phyloP scores from a whole-genome alignment of 2,113 vertebrate genomes.

The Archilochus colubris region DNA sequence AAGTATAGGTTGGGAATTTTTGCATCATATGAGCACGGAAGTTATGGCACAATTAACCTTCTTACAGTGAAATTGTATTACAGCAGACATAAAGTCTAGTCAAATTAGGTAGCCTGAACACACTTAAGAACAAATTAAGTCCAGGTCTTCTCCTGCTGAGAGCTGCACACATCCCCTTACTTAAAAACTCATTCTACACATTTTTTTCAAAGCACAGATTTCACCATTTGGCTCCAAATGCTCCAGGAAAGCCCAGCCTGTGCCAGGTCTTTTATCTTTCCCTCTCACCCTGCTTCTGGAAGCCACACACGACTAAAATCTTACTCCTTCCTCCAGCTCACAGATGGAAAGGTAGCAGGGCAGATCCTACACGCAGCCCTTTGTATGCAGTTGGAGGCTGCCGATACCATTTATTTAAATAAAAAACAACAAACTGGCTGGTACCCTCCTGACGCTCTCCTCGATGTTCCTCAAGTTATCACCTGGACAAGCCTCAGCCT shows the following conservation, averaged over 20 bases:
- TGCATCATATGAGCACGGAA: rapidly evolving
- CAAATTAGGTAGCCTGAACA: neutral
- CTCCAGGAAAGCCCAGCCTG: rapidly evolving
- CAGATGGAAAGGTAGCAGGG: neutral
- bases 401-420: neutral
- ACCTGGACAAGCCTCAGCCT: rapidly evolving
- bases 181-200: neutral
- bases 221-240: neutral
- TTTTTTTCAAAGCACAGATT: neutral
- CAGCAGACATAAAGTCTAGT: neutral
- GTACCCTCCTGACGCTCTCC: rapidly evolving
- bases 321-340: rapidly evolving
- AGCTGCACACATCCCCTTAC: neutral
- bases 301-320: rapidly evolving
- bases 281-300: neutral
- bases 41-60: neutral
- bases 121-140: neutral
- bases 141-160: neutral
- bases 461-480: neutral
- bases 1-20: neutral
- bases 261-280: neutral
- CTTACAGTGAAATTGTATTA: neutral
- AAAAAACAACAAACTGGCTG: neutral
- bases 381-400: rapidly evolving
- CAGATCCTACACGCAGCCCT: neutral